Percentiles rank a stretch among this genome's conserved stretches.
Conservation (phyloP, 2,888 invertebrate genomes). For the Uloborus plumipes region DNA sequence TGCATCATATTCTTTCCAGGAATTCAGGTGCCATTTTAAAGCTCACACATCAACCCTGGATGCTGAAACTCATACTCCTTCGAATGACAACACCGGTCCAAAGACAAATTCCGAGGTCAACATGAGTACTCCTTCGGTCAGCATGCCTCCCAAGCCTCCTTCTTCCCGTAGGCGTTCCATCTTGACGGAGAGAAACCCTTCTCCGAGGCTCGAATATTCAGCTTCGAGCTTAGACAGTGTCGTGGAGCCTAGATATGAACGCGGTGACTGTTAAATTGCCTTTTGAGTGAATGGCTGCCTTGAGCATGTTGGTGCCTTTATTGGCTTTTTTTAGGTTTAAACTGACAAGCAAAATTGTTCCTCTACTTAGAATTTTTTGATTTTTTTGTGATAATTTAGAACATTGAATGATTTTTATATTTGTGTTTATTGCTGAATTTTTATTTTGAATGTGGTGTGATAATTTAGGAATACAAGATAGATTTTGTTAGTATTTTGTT, state of each 20-base stretch:
- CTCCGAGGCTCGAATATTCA: background rate
- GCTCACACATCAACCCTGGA: slow-evolving; percentile 17
- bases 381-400: too few species aligned
- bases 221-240: slow-evolving; percentile 6
- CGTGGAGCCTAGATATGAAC: slow-evolving; percentile 15
- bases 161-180: background rate
- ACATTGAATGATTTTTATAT: too few species aligned
- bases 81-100: background rate
- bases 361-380: too few species aligned
- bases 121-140: background rate
- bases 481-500: too few species aligned
- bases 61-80: background rate
- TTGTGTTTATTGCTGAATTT: too few species aligned
- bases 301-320: background rate
- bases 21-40: slow-evolving; percentile 42
- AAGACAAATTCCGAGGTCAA: background rate
- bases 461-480: too few species aligned
- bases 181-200: background rate
- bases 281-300: background rate
- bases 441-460: too few species aligned
- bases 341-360: too few species aligned
- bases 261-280: slow-evolving; percentile 5
- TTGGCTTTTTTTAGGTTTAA: too few species aligned
- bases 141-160: background rate
- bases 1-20: slow-evolving; percentile 1